Evolutionary conservation across 2,113 vertebrate genomes (phyloP).

Genomic region (Larimichthys polyactis): DNA sequence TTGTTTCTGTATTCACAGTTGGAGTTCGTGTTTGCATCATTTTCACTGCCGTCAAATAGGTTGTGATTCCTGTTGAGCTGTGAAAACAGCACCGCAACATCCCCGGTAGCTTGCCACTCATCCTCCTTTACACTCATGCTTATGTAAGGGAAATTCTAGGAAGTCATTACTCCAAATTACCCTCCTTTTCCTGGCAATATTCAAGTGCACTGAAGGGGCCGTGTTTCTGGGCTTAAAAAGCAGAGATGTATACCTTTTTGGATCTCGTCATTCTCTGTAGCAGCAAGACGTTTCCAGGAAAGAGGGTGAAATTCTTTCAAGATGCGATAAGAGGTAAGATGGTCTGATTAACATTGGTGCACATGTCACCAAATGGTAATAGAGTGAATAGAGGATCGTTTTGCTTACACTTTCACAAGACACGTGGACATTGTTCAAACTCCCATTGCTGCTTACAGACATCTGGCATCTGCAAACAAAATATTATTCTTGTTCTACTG

Average conservation of each 20-base stretch:
- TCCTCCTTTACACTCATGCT: slow-evolving; percentile 60
- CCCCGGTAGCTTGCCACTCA: slow-evolving; percentile 58
- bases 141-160: slow-evolving; percentile 66
- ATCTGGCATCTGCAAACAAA: not conserved
- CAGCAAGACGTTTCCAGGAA: slow-evolving; percentile 22
- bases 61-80: slow-evolving; percentile 63
- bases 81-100: slow-evolving; percentile 67
- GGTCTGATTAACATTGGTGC: slow-evolving; percentile 2
- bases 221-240: slow-evolving; percentile 33
- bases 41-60: slow-evolving; percentile 48
- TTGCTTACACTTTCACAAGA: not conserved
- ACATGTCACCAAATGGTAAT: not conserved
- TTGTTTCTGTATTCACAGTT: slow-evolving; percentile 29
- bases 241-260: slow-evolving; percentile 47
- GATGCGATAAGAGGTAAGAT: no score
- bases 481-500: not conserved
- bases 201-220: slow-evolving; percentile 4
- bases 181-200: slow-evolving; percentile 58
- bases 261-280: slow-evolving; percentile 37
- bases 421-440: not conserved
- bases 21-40: slow-evolving; percentile 41
- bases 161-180: slow-evolving; percentile 72
- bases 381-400: not conserved
- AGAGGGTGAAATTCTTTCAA: slow-evolving; percentile 24
- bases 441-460: not conserved